Evolutionary conservation across 2,113 vertebrate species (phyloP), one percentile per base, ranked within the genome.

Genomic region (Microcebus tavaratra): DNA sequence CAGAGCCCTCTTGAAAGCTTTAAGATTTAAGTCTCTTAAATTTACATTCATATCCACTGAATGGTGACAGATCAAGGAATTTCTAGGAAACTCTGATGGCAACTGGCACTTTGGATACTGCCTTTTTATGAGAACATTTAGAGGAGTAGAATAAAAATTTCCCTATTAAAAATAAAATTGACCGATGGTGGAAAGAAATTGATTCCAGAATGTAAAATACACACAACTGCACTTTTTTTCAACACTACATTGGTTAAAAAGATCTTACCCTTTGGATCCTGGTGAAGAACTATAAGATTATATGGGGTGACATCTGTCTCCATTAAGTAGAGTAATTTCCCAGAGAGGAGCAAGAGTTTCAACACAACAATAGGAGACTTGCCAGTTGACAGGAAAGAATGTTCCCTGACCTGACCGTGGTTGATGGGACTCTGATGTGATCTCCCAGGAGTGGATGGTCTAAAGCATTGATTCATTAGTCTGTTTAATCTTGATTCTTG

Each of bases 391-490:
- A 97, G 95, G 93, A 97, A 97, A 96, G 97, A 96, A 91, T 94
- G 91, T 95, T 98, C 97, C 92, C 61, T 97, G 97, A 98, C 98
- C 97, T 95, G 97, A 97, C 96, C 93, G 91, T n/a, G 88, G 97
- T 95, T 98, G 78, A 98, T 97, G 95, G 94, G 92, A 97, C 95
- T 97, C 88, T 97, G 97, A 93, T 97, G 97, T 96, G 96, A 86
- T 97, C 61, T 98, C 98, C 97, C 94, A 96, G 96, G 97, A 97
- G 96, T 79, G n/a, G 91, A 94, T 67, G 53, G 88, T 97, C 94
- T 94, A 95, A 98, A 97, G 92, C 75, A 98, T 83, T 97, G 97
- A 98, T 98, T 98, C 96, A 98, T 98, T 98, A 98, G 96, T 98
- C 98, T 97, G 94, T 98, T 98, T 99, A 98, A 98, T 98, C 98